Evolutionary conservation across 2,797 vertebrate genomes (phyloP).

Genomic region (Sardinella longiceps): DNA sequence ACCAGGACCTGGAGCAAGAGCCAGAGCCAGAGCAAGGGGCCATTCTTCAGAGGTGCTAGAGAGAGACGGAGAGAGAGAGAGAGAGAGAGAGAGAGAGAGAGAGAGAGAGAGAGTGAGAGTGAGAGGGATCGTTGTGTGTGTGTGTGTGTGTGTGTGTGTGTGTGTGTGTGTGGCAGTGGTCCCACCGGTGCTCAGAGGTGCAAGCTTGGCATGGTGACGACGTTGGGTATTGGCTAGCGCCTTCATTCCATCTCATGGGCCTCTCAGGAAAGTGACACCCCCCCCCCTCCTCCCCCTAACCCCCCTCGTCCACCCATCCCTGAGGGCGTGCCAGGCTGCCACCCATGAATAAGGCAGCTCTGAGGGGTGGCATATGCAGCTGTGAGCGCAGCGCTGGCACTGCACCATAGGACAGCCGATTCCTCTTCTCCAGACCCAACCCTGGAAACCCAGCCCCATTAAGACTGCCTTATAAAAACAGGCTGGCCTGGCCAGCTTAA

Average conservation of each 20-base stretch:
- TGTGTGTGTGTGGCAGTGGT: not conserved
- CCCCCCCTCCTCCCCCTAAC: not conserved
- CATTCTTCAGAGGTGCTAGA: slow-evolving; percentile 45
- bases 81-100: too few relatives aligned
- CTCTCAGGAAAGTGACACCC: not conserved
- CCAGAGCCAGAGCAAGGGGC: too few relatives aligned
- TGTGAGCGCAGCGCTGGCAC: slow-evolving; percentile 16
- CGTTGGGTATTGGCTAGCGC: not conserved
- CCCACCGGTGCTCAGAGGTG: not conserved
- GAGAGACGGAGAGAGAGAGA: not conserved
- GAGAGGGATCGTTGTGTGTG: not conserved
- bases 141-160: slow-evolving; percentile 3
- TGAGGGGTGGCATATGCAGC: slow-evolving; percentile 31
- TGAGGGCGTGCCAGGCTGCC: not conserved
- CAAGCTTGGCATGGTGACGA: not conserved
- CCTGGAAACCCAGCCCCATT: slow-evolving; percentile 38
- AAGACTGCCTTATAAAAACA: slow-evolving; percentile 44
- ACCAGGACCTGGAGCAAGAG: slow-evolving; percentile 61
- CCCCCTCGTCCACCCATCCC: not conserved
- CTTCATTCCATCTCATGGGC: not conserved
- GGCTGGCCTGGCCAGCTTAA: slow-evolving; percentile 28
- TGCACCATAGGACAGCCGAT: slow-evolving; percentile 42
- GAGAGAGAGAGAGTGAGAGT: too few relatives aligned
- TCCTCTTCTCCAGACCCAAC: not conserved
- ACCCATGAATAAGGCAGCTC: slow-evolving; percentile 1